Conservation (phyloP, 2,113 vertebrate species). For the Myrmophylax atrothorax region DNA sequence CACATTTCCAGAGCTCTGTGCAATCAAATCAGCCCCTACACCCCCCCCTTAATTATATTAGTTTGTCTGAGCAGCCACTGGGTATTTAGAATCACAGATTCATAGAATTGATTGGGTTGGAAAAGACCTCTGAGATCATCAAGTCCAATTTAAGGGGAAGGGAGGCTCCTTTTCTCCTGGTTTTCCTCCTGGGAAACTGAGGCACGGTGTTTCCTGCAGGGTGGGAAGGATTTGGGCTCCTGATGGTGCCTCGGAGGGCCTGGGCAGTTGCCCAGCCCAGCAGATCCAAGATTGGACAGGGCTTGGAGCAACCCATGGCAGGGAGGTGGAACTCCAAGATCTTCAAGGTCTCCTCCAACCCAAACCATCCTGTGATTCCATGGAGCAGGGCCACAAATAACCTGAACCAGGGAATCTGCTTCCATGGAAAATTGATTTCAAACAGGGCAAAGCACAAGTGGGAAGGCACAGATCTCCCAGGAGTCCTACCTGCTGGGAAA, state of each 20-base stretch:
- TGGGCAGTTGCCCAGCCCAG: background rate
- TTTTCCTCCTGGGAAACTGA: background rate
- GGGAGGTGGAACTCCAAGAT: background rate
- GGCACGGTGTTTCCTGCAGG: background rate
- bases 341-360: background rate
- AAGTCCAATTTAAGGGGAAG: background rate
- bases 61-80: background rate
- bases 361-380: background rate
- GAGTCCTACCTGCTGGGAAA: background rate
- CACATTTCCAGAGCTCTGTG: background rate
- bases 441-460: background rate
- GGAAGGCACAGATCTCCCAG: background rate
- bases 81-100: background rate
- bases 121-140: too few relatives aligned
- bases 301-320: background rate
- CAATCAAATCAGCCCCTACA: background rate
- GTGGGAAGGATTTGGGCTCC: background rate
- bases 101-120: too few relatives aligned
- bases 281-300: background rate
- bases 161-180: background rate
- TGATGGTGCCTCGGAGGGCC: background rate
- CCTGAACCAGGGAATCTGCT: background rate
- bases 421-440: accelerated
- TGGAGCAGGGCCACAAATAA: background rate
- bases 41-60: background rate